phyloP scores from a whole-genome alignment of 2,888 invertebrate species.

The Seladonia tumulorum region DNA sequence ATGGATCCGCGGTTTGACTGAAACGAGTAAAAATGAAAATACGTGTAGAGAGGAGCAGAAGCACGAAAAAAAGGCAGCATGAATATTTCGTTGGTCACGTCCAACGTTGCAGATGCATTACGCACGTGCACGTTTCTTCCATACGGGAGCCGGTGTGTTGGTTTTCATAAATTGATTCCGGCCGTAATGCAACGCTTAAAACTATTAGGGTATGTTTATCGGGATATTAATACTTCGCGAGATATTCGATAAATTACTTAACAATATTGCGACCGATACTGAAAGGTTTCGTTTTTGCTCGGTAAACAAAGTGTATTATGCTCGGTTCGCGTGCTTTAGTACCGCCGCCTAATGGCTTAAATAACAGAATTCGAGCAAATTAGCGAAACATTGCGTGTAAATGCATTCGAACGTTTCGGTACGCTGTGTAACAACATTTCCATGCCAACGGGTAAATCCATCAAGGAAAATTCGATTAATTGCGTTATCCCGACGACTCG shows the following conservation, averaged over 20 bases:
- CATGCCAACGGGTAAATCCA: not conserved
- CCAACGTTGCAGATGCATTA: slow-evolving; percentile 11
- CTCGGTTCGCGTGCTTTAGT: not conserved
- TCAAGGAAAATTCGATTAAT: not conserved
- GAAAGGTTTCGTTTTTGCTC: not conserved
- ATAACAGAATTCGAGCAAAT: not conserved
- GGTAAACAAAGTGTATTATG: not conserved
- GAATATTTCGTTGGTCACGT: slow-evolving; percentile 11
- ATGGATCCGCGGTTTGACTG: not conserved
- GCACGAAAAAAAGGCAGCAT: not conserved
- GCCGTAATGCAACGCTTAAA: not conserved
- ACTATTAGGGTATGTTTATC: not conserved
- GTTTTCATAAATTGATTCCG: slow-evolving; percentile 11
- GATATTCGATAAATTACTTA: not conserved
- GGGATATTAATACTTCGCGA: not conserved
- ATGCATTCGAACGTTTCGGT: not conserved
- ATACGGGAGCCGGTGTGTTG: not conserved
- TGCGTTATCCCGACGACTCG: not conserved
- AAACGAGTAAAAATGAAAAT: not conserved
- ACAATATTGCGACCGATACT: not conserved
- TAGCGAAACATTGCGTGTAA: not conserved
- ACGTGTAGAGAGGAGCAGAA: not conserved
- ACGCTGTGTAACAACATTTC: not conserved
- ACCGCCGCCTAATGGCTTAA: not conserved
- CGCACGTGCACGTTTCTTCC: not conserved